A percentile compares a stretch with the other conserved stretches of the same genome.
These are phyloP conservation scores for Chaetops frenatus DNA, from an alignment of 2,113 vertebrate species.

Conservation along the genomic window DNA sequence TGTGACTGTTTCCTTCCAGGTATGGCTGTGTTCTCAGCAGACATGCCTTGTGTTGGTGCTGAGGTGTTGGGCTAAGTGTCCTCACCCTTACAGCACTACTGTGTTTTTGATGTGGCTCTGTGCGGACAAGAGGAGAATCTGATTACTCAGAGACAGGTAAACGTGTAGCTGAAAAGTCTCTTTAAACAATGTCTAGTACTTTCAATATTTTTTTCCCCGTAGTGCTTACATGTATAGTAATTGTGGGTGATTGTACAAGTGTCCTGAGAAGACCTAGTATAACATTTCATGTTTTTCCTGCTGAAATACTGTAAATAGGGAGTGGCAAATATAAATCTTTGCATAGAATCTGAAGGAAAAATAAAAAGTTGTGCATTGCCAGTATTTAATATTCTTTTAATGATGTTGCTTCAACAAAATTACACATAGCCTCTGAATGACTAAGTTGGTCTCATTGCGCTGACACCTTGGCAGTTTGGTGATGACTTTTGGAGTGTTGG, in stretches of 20 bases:
- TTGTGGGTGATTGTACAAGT: neutral
- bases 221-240: neutral
- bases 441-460: fast-evolving
- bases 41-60: neutral
- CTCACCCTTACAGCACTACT: neutral
- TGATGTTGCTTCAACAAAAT: neutral
- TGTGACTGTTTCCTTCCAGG: neutral
- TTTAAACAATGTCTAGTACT: neutral
- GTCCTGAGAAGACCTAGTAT: neutral
- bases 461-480: neutral
- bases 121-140: neutral
- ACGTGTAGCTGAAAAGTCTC: neutral
- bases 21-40: neutral
- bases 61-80: neutral
- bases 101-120: neutral
- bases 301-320: neutral
- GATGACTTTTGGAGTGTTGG: neutral
- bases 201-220: fast-evolving
- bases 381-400: neutral
- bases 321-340: neutral
- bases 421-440: neutral
- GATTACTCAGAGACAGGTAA: neutral
- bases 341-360: neutral
- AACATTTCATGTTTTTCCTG: neutral
- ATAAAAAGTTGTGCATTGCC: neutral